Evolutionary conservation across 2,797 vertebrate genomes (phyloP).

Genomic region (Protonibea diacanthus): DNA sequence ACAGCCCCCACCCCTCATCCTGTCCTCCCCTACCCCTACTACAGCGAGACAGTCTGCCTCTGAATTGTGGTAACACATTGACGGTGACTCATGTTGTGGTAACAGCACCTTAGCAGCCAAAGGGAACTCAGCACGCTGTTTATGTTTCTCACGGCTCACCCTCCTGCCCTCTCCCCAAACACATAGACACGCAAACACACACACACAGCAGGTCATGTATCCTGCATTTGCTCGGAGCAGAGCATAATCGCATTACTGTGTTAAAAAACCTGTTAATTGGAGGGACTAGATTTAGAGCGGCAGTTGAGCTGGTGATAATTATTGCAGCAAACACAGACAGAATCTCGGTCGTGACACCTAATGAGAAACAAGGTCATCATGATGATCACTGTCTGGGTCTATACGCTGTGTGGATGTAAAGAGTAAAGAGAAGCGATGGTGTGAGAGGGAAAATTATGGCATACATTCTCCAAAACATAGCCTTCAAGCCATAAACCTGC

Average conservation of each 20-base stretch:
- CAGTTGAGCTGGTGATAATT: constrained; percentile 48
- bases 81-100: constrained; percentile 67
- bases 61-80: constrained; percentile 61
- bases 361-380: constrained; percentile 20
- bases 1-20: not conserved
- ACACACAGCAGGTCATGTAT: constrained; percentile 32
- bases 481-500: constrained; percentile 17
- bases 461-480: constrained; percentile 9
- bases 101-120: constrained; percentile 67
- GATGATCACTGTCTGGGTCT: not conserved
- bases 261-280: constrained; percentile 64
- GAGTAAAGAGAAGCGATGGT: not conserved
- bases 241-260: constrained; percentile 30
- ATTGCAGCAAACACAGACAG: constrained; percentile 20
- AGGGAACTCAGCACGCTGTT: constrained; percentile 56
- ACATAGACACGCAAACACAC: constrained; percentile 22
- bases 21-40: not conserved
- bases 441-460: not conserved
- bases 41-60: constrained; percentile 23
- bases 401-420: not conserved
- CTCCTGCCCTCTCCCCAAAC: constrained; percentile 13
- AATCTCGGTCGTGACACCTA: not conserved
- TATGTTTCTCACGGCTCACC: constrained; percentile 40
- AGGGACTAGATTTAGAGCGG: constrained; percentile 46
- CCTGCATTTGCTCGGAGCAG: constrained; percentile 40